Evolutionary conservation across 2,113 vertebrate species (phyloP), one percentile per base, ranked within the genome.

Genomic region (Heliornis fulica): DNA sequence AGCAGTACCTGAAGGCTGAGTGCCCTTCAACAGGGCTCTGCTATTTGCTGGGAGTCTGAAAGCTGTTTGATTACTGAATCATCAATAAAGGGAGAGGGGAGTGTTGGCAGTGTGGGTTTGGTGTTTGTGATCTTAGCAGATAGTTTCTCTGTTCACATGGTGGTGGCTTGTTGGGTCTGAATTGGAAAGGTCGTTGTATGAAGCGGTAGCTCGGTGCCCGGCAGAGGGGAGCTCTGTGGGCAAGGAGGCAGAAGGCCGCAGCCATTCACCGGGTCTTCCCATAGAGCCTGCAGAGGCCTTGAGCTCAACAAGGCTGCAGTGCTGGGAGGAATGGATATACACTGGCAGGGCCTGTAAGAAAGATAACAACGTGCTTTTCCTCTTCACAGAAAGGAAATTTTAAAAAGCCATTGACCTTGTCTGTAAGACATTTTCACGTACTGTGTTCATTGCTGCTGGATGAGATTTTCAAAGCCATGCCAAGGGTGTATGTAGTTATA

Each of bases 401-500:
- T 48, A 23, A 78, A 91, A 89, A 74, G 65, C 50, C 32, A 11
- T 78, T 83, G 60, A 64, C 70, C 50, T 74, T 45, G 54, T 53
- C 76, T 82, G 84, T 70, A 82, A 86, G 48, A 53, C 75, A 36
- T 93, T 91, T 89, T 78, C 45, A 0, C 56, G 71, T 91, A 26
- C 65, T 74, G 61, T 40, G 45, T 82, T 91, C 54, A 69, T 45
- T 83, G 76, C 56, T 82, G 65, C 54, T 78, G 81, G 91, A 64
- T 69, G 65, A 83, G 80, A 40, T 59, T 60, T 74, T 83, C 28
- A 26, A 54, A 83, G 76, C 76, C 50, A 7, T 16, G 38, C 84
- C 88, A 82, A 86, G 71, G 70, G 40, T 53, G 48, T 57, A 45
- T 32, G 51, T 94, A 83, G 89, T 56, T 59, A 21, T 68, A 3